Percentiles rank a stretch among this genome's conserved stretches.
Conservation (phyloP, 2,797 vertebrate genomes). For the Esox masquinongy region DNA sequence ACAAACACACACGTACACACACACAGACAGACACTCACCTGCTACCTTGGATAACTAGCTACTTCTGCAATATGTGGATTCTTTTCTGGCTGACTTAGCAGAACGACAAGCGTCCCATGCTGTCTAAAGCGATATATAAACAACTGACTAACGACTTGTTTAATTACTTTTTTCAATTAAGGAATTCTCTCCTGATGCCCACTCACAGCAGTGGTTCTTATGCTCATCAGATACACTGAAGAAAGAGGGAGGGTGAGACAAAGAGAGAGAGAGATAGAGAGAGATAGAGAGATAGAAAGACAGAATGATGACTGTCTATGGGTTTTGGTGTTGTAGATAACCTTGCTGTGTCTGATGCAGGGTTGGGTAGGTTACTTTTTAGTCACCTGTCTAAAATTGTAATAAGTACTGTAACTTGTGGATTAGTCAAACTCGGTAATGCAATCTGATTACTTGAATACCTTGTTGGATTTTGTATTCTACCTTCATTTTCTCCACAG, state of each 20-base stretch:
- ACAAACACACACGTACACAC: not conserved
- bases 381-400: too few species aligned
- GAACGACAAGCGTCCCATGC: not conserved
- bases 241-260: constrained; percentile 1
- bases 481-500: too few species aligned
- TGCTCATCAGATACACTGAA: not conserved
- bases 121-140: not conserved
- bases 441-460: too few species aligned
- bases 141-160: not conserved
- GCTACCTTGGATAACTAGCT: not conserved
- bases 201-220: not conserved
- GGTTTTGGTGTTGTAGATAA: constrained; percentile 5
- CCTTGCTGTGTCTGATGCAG: not conserved
- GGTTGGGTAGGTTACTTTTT: too few species aligned
- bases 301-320: constrained; percentile 5
- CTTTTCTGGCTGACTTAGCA: not conserved
- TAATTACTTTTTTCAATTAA: constrained; percentile 3
- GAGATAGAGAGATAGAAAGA: not conserved
- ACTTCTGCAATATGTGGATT: not conserved
- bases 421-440: too few species aligned
- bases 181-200: not conserved
- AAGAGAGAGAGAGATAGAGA: constrained; percentile 1
- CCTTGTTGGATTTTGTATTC: too few species aligned
- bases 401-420: too few species aligned
- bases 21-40: not conserved